phyloP scores from a whole-genome alignment of 2,113 vertebrate genomes.

The Lamprotornis superbus region DNA sequence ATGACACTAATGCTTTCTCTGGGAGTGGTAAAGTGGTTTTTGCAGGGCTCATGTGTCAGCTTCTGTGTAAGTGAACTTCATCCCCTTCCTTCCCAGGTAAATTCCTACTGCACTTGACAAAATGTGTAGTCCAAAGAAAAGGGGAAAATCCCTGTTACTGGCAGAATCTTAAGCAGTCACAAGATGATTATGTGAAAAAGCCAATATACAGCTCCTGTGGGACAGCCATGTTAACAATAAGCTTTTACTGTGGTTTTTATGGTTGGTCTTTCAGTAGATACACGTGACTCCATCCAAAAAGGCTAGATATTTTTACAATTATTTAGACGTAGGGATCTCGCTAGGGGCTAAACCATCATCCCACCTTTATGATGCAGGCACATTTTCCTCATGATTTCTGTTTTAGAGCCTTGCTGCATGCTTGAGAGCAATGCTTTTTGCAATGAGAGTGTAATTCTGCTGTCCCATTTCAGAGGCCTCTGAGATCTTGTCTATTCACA shows the following conservation, averaged over 20 bases:
- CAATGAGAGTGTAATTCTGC: background rate
- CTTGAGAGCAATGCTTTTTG: background rate
- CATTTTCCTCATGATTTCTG: background rate
- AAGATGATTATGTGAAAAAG: conserved; percentile 29
- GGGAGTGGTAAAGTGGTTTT: conserved; percentile 33
- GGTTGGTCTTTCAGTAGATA: conserved; percentile 18
- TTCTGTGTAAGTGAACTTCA: conserved; percentile 39
- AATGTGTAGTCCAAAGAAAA: background rate
- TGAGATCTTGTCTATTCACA: background rate
- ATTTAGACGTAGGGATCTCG: background rate
- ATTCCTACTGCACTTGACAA: conserved; percentile 39
- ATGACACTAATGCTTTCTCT: conserved; percentile 9
- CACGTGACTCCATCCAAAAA: background rate
- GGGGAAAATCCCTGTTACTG: conserved; percentile 30
- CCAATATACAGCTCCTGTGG: conserved; percentile 30
- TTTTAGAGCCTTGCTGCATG: background rate
- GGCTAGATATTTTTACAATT: background rate
- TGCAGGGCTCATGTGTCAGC: background rate
- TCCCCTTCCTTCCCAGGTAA: conserved; percentile 3
- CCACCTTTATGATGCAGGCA: background rate
- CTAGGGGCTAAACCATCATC: background rate
- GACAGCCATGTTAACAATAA: conserved; percentile 39
- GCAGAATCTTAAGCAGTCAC: conserved; percentile 20
- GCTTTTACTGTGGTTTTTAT: conserved; percentile 42
- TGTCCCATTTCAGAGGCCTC: background rate